These are phyloP conservation scores for Cephalopterus ornatus DNA, from an alignment of 2,113 vertebrate species.

Conservation along the genomic window DNA sequence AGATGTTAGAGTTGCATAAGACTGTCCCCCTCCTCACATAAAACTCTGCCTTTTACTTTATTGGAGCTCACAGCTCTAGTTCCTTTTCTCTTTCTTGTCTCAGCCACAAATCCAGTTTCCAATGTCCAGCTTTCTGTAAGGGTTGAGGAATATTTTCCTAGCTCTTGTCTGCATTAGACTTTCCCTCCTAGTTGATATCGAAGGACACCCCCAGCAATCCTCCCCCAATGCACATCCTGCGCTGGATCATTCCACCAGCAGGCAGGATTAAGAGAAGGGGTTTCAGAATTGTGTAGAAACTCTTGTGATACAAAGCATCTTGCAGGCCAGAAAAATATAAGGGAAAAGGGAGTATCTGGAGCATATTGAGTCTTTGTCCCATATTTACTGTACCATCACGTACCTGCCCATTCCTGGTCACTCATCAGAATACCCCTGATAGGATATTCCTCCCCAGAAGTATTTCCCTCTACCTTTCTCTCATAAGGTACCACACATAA, in stretches of 20 bases:
- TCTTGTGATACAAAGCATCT: neutral
- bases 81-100: neutral
- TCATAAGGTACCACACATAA: neutral
- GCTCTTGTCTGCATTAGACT: neutral
- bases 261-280: neutral
- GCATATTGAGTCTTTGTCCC: neutral
- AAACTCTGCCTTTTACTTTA: neutral
- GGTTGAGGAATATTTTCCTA: neutral
- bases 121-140: neutral
- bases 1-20: neutral
- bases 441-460: neutral
- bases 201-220: neutral
- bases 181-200: neutral
- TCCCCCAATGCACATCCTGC: neutral
- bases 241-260: neutral
- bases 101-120: neutral
- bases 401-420: neutral
- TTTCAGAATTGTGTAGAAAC: neutral
- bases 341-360: neutral
- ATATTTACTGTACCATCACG: neutral
- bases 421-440: neutral
- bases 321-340: neutral
- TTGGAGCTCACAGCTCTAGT: neutral
- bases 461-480: neutral
- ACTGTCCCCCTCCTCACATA: rapidly evolving